Evolutionary conservation across 2,797 vertebrate genomes (phyloP).

Genomic region (Sebastes steindachneri): DNA sequence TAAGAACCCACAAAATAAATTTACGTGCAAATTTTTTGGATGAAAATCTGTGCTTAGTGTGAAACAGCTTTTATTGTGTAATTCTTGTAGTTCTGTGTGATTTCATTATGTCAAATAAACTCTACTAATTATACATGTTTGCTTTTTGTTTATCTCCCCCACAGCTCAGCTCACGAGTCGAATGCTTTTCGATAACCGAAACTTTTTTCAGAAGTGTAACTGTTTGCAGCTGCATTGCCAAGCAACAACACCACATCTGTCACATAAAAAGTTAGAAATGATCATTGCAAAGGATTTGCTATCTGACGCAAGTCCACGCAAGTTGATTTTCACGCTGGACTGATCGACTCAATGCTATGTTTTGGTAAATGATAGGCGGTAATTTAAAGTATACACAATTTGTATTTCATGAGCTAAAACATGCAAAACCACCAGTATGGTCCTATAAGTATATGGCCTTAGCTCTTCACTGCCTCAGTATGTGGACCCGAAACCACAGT

Average conservation of each 20-base stretch:
- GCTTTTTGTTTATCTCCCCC: neutral
- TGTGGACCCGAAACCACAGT: slow-evolving; percentile 31
- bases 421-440: slow-evolving; percentile 38
- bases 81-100: neutral
- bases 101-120: neutral
- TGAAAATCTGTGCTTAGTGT: no score
- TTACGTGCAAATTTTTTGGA: no score
- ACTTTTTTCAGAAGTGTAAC: neutral
- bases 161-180: neutral
- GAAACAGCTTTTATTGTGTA: neutral
- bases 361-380: slow-evolving; percentile 37
- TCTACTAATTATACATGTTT: neutral
- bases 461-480: slow-evolving; percentile 30
- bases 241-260: neutral
- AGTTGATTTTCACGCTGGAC: neutral
- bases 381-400: slow-evolving; percentile 39
- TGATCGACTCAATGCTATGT: neutral
- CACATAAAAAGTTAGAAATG: neutral
- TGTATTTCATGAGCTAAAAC: slow-evolving; percentile 48
- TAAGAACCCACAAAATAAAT: no score
- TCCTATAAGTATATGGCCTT: slow-evolving; percentile 27
- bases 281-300: neutral
- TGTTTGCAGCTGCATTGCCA: neutral
- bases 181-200: neutral
- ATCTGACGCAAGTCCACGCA: neutral